Evolutionary conservation across 2,888 invertebrate species (phyloP).

Genomic region (Horisme vitalbata): DNA sequence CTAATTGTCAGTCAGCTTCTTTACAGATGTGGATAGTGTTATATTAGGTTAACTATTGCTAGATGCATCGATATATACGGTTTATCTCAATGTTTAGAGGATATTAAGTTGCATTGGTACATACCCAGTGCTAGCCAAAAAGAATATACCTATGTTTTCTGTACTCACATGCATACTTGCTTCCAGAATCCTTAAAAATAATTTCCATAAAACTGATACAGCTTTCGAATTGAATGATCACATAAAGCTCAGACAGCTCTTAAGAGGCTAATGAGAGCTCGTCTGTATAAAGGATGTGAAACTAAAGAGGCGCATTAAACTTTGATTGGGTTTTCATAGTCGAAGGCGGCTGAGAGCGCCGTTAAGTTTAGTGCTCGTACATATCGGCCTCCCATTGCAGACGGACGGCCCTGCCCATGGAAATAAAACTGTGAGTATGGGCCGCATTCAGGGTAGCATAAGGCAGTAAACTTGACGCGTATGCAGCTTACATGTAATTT

Average conservation of each 20-base stretch:
- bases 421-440: constrained; percentile 43
- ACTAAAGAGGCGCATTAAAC: constrained; percentile 60
- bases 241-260: constrained; percentile 27
- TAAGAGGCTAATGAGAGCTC: constrained; percentile 36
- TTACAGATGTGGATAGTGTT: no score
- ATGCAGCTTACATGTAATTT: no score
- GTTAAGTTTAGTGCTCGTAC: constrained; percentile 66
- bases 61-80: no score
- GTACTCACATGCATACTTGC: no score
- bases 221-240: constrained; percentile 4
- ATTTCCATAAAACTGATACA: neutral
- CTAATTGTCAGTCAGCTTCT: no score
- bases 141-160: no score
- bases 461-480: no score
- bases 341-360: constrained; percentile 53
- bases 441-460: constrained; percentile 2
- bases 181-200: no score
- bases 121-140: no score
- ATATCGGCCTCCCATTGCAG: constrained; percentile 60
- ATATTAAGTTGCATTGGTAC: no score
- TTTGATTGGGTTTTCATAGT: constrained; percentile 75
- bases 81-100: no score
- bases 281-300: constrained; percentile 47
- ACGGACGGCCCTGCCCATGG: constrained; percentile 36
- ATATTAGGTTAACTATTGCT: no score